Base-by-base conservation (phyloP, 1,140 invertebrate species). In the Samia ricini region DNA sequence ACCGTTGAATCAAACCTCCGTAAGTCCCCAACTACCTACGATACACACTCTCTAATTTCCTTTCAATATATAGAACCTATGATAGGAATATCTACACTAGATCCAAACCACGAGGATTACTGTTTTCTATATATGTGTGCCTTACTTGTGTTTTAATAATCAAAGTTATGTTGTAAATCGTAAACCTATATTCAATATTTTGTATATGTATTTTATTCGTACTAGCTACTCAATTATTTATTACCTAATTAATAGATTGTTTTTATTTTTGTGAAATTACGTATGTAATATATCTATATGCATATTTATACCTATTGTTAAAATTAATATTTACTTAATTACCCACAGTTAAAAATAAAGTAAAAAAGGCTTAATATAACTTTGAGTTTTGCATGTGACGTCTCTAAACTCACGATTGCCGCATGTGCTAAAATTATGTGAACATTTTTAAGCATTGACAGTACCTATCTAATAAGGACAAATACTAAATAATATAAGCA, bases 21-120 rank as follows among this genome's bases (percentile, higher is more conserved):
- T 42, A 42, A 42, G 33, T 42, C 10, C 15, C 60, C 59, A 68
- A 15, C 12, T 12, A 15, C 26, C 3, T 42, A 42, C 26, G 71
- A 72, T 57, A n/a, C n/a, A n/a, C n/a, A n/a, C n/a, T n/a, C n/a
- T n/a, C 33, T 42, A 5, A 42, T 42, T 42, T 42, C 12, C 7
- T 42, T 42, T 15, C 33, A 42, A 15, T 42, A 42, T n/a, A n/a
- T 8, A 42, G 10, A 10, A 42, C 1, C 7, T 1, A 42, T 15
- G 12, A 42, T 26, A 26, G 3, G n/a, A 10, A 15, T 10, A 42
- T 26, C 33, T 15, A 42, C 33, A 42, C 33, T 42, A 42, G 10
- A 42, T 42, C n/a, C 12, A 42, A 42, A 42, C 10, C 33, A 42
- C 33, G n/a, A n/a, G n/a, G n/a, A n/a, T n/a, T n/a, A 1, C 12